Evolutionary conservation across 2,797 vertebrate genomes (phyloP).

Genomic region (Enteromius unitaeniatus): DNA sequence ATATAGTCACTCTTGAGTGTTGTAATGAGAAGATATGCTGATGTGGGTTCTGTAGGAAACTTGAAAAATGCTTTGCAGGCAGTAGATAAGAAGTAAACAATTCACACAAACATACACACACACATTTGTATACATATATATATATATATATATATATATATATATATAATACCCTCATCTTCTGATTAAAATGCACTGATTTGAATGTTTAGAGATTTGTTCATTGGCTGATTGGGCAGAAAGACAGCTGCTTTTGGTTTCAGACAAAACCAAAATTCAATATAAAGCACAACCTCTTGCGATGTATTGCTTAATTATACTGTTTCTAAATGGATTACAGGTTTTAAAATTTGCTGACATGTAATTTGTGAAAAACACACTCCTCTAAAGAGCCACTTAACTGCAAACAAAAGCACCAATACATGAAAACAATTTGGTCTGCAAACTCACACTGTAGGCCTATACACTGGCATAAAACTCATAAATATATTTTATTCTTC

Average conservation of each 20-base stretch:
- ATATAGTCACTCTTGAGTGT: too few relatives aligned
- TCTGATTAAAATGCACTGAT: not conserved
- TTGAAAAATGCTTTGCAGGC: too few relatives aligned
- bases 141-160: too few relatives aligned
- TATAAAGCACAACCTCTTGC: constrained; percentile 8
- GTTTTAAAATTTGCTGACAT: constrained; percentile 16
- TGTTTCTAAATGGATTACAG: constrained; percentile 4
- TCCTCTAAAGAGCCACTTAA: constrained; percentile 17
- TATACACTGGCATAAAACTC: not conserved
- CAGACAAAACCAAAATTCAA: constrained; percentile 1
- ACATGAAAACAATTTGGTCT: not conserved
- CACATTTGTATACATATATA: too few relatives aligned
- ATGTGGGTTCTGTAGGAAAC: too few relatives aligned
- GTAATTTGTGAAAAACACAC: constrained; percentile 21
- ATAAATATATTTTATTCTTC: not conserved
- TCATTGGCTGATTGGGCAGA: not conserved
- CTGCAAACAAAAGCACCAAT: not conserved
- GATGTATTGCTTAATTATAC: constrained; percentile 21
- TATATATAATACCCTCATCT: too few relatives aligned
- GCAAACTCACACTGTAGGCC: not conserved
- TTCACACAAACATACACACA: too few relatives aligned
- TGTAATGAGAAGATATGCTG: too few relatives aligned
- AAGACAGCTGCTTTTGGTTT: constrained; percentile 12
- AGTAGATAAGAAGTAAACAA: too few relatives aligned
- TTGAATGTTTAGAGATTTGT: not conserved